phyloP scores from a whole-genome alignment of 2,888 invertebrate genomes.

The Malthinus seriepunctatus region DNA sequence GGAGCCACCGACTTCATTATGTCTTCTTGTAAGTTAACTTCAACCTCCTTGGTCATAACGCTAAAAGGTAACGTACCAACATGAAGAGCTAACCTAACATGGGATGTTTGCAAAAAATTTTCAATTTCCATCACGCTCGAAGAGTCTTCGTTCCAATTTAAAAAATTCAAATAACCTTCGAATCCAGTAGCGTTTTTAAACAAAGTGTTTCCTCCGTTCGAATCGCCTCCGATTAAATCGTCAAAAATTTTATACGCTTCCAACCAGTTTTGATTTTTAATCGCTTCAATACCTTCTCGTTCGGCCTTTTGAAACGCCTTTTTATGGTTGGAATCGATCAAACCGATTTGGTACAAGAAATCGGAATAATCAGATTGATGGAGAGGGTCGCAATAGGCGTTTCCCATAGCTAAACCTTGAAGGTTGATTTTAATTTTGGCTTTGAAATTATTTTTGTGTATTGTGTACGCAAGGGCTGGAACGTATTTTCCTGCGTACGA shows the following conservation, averaged over 20 bases:
- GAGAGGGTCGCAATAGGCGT: conserved; percentile 59
- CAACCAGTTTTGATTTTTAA: conserved; percentile 39
- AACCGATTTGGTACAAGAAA: conserved; percentile 58
- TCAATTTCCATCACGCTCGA: conserved; percentile 50
- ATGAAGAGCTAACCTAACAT: conserved; percentile 14
- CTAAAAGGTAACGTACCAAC: conserved; percentile 18
- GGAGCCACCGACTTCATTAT: conserved; percentile 80
- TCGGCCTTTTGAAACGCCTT: conserved; percentile 35
- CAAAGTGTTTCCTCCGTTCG: conserved; percentile 41
- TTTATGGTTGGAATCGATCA: conserved; percentile 47
- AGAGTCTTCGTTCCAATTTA: neutral
- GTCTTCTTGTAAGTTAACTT: conserved; percentile 71
- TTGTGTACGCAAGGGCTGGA: conserved; percentile 58
- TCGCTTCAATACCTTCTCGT: conserved; percentile 33
- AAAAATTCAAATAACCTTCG: conserved; percentile 26
- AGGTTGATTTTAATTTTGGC: conserved; percentile 51
- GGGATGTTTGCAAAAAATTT: neutral
- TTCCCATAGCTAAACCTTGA: conserved; percentile 60
- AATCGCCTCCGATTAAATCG: conserved; percentile 12
- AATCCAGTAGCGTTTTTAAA: conserved; percentile 28
- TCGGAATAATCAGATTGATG: conserved; percentile 59
- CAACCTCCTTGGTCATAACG: conserved; percentile 59
- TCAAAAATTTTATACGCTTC: conserved; percentile 45
- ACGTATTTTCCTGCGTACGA: conserved; percentile 64
- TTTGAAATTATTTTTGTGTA: conserved; percentile 56